These are phyloP conservation scores for Pachliopta kotzebuea DNA, from an alignment of 2,888 invertebrate genomes.

Conservation along the genomic window DNA sequence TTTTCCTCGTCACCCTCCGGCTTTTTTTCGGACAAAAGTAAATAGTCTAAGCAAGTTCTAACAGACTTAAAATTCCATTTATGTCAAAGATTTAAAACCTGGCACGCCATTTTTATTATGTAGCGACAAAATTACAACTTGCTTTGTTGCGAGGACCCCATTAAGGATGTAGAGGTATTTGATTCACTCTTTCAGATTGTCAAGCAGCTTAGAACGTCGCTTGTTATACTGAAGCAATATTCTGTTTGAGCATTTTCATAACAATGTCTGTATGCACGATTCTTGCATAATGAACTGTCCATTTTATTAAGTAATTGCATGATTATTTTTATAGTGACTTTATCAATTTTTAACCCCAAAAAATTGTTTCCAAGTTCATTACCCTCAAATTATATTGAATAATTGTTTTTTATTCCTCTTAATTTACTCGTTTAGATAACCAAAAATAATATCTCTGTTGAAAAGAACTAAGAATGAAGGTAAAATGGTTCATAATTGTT, in stretches of 20 bases:
- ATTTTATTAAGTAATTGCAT: not conserved
- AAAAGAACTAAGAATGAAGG: too few species aligned
- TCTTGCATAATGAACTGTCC: not conserved
- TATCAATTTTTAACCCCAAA: not conserved
- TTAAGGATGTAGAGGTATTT: conserved; percentile 15
- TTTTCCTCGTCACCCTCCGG: too few species aligned
- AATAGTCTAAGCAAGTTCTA: too few species aligned
- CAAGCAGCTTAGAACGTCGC: conserved; percentile 16
- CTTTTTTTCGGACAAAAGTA: too few species aligned
- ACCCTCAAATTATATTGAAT: too few species aligned
- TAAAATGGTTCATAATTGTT: too few species aligned
- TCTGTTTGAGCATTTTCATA: conserved; percentile 1
- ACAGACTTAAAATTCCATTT: too few species aligned
- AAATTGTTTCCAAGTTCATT: too few species aligned
- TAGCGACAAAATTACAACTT: conserved; percentile 2
- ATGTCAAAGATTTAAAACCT: too few species aligned
- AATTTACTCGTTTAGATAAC: too few species aligned
- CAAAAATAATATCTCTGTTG: too few species aligned
- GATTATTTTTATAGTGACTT: not conserved
- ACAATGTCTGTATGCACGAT: not conserved
- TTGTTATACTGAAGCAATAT: conserved; percentile 5
- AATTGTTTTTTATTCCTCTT: too few species aligned
- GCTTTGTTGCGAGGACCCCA: conserved; percentile 13
- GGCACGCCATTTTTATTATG: not conserved
- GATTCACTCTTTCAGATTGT: conserved; percentile 6